Percentiles rank a stretch among this genome's conserved stretches.
Evolutionary conservation across 2,113 vertebrate genomes (phyloP).

Genomic region (Leptosomus discolor): DNA sequence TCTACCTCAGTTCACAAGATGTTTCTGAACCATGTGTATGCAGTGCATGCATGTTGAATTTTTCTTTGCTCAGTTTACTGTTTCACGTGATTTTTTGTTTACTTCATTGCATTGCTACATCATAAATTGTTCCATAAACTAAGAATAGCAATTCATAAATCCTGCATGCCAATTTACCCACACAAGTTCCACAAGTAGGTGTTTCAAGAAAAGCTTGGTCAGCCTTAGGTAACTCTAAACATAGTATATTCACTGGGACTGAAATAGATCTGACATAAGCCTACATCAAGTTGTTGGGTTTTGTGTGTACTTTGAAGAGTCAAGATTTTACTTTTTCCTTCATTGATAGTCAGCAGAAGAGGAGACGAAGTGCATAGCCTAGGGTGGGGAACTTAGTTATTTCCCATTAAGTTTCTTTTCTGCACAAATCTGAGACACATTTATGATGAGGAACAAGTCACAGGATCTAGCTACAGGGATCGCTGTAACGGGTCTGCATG

Average conservation of each 20-base stretch:
- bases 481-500: too few species aligned
- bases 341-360: neutral
- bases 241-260: neutral
- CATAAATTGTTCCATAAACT: neutral
- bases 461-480: neutral
- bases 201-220: neutral
- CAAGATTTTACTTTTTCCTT: neutral
- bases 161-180: neutral
- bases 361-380: neutral
- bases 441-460: neutral
- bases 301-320: neutral
- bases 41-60: accelerated
- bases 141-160: neutral
- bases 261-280: neutral
- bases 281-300: neutral
- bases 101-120: neutral
- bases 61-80: neutral
- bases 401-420: neutral
- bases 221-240: neutral
- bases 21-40: neutral
- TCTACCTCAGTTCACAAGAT: neutral
- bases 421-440: neutral
- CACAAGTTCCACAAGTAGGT: neutral
- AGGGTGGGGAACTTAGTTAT: neutral
- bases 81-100: neutral